phyloP scores from a whole-genome alignment of 2,888 invertebrate species.

The Nephrotoma appendiculata region DNA sequence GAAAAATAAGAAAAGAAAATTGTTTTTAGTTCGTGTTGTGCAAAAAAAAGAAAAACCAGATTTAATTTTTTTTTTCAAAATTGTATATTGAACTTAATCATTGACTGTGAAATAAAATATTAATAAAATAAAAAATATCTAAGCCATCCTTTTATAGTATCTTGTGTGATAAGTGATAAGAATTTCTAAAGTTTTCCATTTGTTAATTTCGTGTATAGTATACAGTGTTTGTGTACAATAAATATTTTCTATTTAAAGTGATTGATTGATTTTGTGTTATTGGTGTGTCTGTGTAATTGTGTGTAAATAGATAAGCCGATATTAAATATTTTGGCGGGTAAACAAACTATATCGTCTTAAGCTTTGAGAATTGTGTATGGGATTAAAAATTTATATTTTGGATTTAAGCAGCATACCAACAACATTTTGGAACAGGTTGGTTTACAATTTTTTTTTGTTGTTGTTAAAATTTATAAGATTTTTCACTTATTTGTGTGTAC shows the following conservation, averaged over 20 bases:
- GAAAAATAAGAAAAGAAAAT: neutral
- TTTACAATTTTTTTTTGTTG: neutral
- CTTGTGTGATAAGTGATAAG: neutral
- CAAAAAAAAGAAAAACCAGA: neutral
- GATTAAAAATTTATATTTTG: neutral
- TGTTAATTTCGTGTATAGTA: neutral
- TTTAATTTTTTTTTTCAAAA: neutral
- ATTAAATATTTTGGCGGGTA: neutral
- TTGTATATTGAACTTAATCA: neutral
- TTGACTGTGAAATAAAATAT: conserved; percentile 2
- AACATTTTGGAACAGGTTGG: neutral
- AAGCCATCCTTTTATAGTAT: neutral
- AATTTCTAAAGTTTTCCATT: neutral
- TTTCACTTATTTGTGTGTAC: neutral
- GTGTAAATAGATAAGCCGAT: neutral
- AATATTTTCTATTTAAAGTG: neutral
- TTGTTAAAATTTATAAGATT: neutral
- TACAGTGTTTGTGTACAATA: neutral
- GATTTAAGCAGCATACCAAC: neutral
- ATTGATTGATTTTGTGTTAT: neutral
- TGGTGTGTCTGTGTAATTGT: too few species aligned
- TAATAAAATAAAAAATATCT: neutral
- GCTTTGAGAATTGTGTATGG: neutral
- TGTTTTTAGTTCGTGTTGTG: neutral
- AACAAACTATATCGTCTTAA: neutral